Evolutionary conservation across 2,113 vertebrate genomes (phyloP), one percentile per base, ranked within the genome.

Genomic region (Rhagologus leucostigma): DNA sequence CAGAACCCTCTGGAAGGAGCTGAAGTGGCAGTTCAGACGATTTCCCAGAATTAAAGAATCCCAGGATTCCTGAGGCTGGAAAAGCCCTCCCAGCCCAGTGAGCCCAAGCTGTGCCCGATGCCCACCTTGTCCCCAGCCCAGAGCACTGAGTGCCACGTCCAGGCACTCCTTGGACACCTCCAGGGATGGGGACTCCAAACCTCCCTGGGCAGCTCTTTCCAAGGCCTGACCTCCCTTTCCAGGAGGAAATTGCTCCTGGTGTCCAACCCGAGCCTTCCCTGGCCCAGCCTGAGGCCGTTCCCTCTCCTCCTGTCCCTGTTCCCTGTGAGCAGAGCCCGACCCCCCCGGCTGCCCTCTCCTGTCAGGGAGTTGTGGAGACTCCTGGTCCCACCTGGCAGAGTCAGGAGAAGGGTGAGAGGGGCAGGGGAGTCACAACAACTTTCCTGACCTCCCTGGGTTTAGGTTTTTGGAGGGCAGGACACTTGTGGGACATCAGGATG

Each of bases 1-100:
- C 59, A 9, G 77, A 37, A 23, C 10, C 59, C 11, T 57, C 59
- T 39, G 87, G 19, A 59, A 81, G 10, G 60, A 65, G 60, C 59
- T 65, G 27, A 3, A 29, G 50, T 23, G 44, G 52, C 11, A 42
- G 16, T 0, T 50, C 35, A 57, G 67, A 12, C 35, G 19, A 41
- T 18, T 35, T 23, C 35, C 12, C 57, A 23, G 15, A 49, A 11
- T 41, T 0, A 6, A 12, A n/a, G 49, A 39, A 56, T 56, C 8
- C 55, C 1, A 0, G 1, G 1, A 42, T 50, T 14, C 11, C 71
- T 4, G 73, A 2, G 33, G 46, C 2, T 62, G 84, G 84, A 4
- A 29, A 8, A 86, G 27, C 21, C 17, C 21, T 32, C 13, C 53
- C 26, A 86, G 71, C 8, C 5, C 83, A 21, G 0, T 5, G 0